Evolutionary conservation across 2,113 vertebrate species (phyloP).

Genomic region (Zosterops pallidus): DNA sequence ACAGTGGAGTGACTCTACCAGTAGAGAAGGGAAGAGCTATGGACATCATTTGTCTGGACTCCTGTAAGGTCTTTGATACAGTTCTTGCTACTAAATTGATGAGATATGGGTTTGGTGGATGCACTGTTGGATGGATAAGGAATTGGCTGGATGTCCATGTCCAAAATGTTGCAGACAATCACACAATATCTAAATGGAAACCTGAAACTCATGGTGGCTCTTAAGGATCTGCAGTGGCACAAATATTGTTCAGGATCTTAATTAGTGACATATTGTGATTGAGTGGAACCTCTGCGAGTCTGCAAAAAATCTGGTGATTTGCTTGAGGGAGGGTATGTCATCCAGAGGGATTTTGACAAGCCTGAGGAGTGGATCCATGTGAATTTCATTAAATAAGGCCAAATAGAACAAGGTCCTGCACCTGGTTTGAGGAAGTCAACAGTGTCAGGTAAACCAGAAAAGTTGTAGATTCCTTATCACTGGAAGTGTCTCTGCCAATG

Average conservation of each 20-base stretch:
- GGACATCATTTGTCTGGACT: not conserved
- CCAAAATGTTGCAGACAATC: not conserved
- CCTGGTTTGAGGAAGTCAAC: not conserved
- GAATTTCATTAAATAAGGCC: not conserved
- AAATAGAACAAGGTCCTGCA: not conserved
- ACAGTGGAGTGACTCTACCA: not conserved
- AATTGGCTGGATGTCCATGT: not conserved
- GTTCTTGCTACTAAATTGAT: not conserved
- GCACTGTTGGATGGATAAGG: not conserved
- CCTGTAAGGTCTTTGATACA: not conserved
- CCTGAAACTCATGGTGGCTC: not conserved
- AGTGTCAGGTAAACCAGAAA: not conserved
- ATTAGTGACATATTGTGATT: not conserved
- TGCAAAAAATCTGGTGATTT: not conserved
- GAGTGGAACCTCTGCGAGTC: not conserved
- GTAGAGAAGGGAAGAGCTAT: not conserved
- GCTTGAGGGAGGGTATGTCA: not conserved
- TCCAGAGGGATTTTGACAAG: not conserved
- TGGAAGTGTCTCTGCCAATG: not conserved
- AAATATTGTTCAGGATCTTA: not conserved
- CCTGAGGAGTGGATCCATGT: not conserved
- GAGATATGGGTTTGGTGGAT: not conserved
- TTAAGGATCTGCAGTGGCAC: not conserved
- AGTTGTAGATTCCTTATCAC: not conserved
- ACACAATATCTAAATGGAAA: not conserved